Conservation (phyloP, 2,888 invertebrate genomes). For the Drosophila pegasa region DNA sequence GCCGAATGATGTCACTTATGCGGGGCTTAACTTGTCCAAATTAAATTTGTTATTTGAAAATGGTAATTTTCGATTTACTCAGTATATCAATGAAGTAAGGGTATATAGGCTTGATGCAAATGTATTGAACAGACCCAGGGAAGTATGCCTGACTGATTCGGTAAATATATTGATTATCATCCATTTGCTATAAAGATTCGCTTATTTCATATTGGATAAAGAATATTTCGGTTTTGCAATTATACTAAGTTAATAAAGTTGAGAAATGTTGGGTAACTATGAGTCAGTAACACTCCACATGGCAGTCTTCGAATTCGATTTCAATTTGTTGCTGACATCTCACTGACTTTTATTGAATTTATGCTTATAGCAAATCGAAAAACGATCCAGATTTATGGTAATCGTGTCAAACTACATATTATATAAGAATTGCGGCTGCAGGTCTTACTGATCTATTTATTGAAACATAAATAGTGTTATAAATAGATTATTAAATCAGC, state of each 20-base stretch:
- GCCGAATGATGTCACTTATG: constrained; percentile 58
- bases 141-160: background rate
- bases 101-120: background rate
- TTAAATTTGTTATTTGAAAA: constrained; percentile 67
- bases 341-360: constrained; percentile 58
- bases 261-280: background rate
- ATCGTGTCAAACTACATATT: constrained; percentile 6
- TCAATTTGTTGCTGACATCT: constrained; percentile 60
- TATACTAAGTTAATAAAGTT: background rate
- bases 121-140: background rate
- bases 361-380: background rate
- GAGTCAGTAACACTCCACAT: no score
- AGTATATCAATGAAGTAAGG: background rate
- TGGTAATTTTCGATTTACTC: constrained; percentile 45
- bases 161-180: background rate
- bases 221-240: background rate
- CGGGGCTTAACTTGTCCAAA: constrained; percentile 53
- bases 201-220: no score
- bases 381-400: background rate
- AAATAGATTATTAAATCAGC: constrained; percentile 12
- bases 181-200: background rate
- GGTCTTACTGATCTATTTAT: constrained; percentile 10
- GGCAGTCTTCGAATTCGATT: constrained; percentile 6
- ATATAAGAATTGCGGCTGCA: constrained; percentile 13
- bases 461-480: constrained; percentile 3